Percentiles rank a stretch among this genome's conserved stretches.
Conservation (phyloP, 2,888 invertebrate species). For the Scelioninae gen. 2 region DNA sequence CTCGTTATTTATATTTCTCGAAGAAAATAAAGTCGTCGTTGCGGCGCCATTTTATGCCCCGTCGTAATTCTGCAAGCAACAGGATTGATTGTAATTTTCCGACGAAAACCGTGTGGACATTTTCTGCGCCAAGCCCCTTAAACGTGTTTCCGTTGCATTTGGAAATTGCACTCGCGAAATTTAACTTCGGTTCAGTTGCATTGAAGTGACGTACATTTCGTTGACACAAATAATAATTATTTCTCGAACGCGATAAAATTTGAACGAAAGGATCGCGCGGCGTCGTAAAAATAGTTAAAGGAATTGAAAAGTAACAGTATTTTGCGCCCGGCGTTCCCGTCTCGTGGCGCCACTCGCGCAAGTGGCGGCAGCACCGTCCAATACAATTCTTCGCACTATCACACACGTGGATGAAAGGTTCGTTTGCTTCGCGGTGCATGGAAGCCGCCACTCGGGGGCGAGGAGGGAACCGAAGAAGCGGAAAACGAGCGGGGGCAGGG, state of each 20-base stretch:
- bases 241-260: not conserved
- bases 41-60: constrained; percentile 12
- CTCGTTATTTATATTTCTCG: constrained; percentile 24
- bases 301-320: constrained; percentile 1
- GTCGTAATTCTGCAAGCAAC: constrained; percentile 4
- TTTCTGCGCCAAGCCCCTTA: too few species aligned
- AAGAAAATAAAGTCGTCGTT: constrained; percentile 23
- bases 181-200: too few species aligned
- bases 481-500: constrained; percentile 28
- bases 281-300: not conserved
- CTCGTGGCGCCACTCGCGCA: constrained; percentile 28
- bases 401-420: constrained; percentile 45
- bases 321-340: constrained; percentile 10
- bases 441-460: constrained; percentile 45
- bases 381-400: constrained; percentile 44
- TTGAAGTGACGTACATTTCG: too few species aligned
- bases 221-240: too few species aligned
- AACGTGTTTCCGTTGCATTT: too few species aligned
- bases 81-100: constrained; percentile 1
- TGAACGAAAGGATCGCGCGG: not conserved
- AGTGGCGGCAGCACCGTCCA: constrained; percentile 54
- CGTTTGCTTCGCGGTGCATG: constrained; percentile 60
- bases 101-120: too few species aligned
- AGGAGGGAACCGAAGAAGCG: constrained; percentile 11
- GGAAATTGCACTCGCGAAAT: too few species aligned